These are phyloP conservation scores for Heliconius sara DNA, from an alignment of 2,888 invertebrate species.

Conservation along the genomic window DNA sequence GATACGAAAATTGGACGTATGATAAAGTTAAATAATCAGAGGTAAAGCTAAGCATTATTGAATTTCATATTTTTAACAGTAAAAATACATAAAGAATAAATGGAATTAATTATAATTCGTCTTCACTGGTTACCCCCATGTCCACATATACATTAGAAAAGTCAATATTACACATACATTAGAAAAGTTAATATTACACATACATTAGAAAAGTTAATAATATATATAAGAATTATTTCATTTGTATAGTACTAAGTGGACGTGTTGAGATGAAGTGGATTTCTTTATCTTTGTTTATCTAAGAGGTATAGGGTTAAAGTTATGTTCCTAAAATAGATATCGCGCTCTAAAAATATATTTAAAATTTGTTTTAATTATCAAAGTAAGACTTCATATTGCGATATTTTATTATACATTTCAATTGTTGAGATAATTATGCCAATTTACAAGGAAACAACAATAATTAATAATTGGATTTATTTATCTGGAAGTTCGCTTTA, in stretches of 20 bases:
- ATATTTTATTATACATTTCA: neutral
- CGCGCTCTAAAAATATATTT: neutral
- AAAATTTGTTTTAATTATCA: neutral
- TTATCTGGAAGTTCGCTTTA: neutral
- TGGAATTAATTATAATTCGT: neutral
- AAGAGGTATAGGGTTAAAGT: neutral
- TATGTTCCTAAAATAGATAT: neutral
- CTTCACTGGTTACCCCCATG: neutral
- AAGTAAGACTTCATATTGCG: neutral
- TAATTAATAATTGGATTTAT: neutral
- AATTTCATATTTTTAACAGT: neutral
- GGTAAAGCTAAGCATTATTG: neutral
- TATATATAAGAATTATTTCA: neutral
- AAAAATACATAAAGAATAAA: neutral
- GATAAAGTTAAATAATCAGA: neutral
- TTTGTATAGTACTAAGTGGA: neutral
- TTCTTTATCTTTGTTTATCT: neutral
- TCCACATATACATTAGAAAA: no score
- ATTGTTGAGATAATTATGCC: neutral
- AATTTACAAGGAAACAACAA: neutral
- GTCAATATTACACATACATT: no score
- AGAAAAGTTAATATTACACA: no score
- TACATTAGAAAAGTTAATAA: neutral
- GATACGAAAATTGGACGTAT: neutral
- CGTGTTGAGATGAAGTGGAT: neutral